Evolutionary conservation across 2,888 invertebrate species (phyloP).

Genomic region (Conchocele bisecta): DNA sequence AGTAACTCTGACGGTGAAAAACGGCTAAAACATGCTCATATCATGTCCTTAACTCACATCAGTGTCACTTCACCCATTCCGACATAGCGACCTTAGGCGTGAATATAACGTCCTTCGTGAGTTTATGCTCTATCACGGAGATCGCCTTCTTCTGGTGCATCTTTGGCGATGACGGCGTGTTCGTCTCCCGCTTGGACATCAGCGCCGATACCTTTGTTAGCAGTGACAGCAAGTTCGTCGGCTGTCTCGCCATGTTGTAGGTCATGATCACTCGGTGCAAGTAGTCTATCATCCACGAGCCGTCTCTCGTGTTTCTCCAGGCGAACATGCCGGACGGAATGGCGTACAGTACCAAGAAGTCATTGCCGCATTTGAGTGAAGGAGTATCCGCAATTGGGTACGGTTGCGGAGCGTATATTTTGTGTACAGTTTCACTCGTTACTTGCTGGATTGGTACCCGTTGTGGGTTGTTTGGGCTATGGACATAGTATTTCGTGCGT

Average conservation of each 20-base stretch:
- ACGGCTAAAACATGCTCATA: too few species aligned
- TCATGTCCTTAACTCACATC: too few species aligned
- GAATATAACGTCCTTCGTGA: slow-evolving; percentile 46
- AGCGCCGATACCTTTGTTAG: slow-evolving; percentile 34
- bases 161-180: slow-evolving; percentile 25
- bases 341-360: slow-evolving; percentile 53
- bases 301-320: slow-evolving; percentile 47
- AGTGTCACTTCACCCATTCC: too few species aligned
- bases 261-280: slow-evolving; percentile 40
- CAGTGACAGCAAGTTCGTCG: slow-evolving; percentile 34
- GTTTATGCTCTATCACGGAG: slow-evolving; percentile 51
- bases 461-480: too few species aligned
- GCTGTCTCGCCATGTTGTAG: slow-evolving; percentile 32
- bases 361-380: slow-evolving; percentile 46
- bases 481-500: too few species aligned
- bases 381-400: slow-evolving; percentile 33
- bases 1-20: too few species aligned
- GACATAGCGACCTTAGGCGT: slow-evolving; percentile 22
- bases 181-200: slow-evolving; percentile 37
- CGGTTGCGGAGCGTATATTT: slow-evolving; percentile 3
- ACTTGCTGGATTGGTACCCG: too few species aligned
- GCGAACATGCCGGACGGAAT: slow-evolving; percentile 52
- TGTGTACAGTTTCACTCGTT: not conserved
- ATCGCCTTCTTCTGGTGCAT: slow-evolving; percentile 43
- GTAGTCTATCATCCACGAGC: slow-evolving; percentile 56